Evolutionary conservation across 2,797 vertebrate genomes (phyloP), one percentile per base, ranked within the genome.

Genomic region (Pangasius krempfi): DNA sequence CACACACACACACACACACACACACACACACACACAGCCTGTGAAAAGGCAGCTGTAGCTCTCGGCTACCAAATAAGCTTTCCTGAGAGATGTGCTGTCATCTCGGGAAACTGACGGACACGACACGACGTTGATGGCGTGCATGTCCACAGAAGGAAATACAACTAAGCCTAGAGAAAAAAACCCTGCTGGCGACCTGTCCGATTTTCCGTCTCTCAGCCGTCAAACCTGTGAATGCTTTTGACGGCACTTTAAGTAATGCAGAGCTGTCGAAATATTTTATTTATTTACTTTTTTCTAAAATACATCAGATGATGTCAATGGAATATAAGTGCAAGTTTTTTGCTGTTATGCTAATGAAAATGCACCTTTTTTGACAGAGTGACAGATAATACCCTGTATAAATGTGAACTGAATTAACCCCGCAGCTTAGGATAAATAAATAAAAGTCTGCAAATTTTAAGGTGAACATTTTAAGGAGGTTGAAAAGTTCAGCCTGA

Each of bases 11-110:
- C 54, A 81, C 79, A 81, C 80, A 82, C 58, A 47, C 37, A 62
- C 22, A 40, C 33, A 82, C 52, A 37, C 30, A 80, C 54, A 62
- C 37, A 27, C 22, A n/a, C 81, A 76, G 78, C 8, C 84, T 79
- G 72, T 88, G 84, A 92, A 93, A 92, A 54, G 76, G 18, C 79
- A 87, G 68, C 44, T 73, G 85, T 91, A 85, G 84, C 88, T 82
- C 80, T 90, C 70, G 70, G 62, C 58, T 78, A 82, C 44, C 66
- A 78, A 89, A 86, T 70, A 66, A 58, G 83, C 79, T 87, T 76
- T 86, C 47, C n/a, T 88, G 79, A 83, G 83, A 87, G 62, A 86
- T 72, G 37, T 62, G n/a, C 70, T 75, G 82, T 88, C 73, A 78
- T 84, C 83, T 82, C n/a, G n/a, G 78, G 50, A 72, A 88, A 52